Evolutionary conservation across 2,888 invertebrate genomes (phyloP), one percentile per base, ranked within the genome.

Genomic region (Pyrochroa serraticornis): DNA sequence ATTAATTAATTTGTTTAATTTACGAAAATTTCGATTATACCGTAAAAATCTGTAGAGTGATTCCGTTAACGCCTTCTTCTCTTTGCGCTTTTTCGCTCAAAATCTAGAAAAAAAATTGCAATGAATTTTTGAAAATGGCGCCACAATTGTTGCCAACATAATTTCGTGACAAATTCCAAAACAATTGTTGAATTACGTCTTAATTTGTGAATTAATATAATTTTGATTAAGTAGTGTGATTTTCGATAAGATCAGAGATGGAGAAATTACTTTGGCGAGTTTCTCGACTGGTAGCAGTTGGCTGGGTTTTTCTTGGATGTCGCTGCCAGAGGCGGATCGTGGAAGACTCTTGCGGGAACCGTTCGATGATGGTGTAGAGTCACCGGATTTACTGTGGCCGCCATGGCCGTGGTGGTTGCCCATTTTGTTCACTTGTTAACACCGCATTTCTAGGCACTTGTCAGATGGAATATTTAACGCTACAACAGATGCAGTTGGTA

Each of bases 251-350:
- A 22, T 22, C 2, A 22, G 22, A 22, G 5, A 5, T 3, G 22
- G 22, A 22, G 58, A 63, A 65, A 74, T 77, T 77, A 89, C 89
- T 84, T 91, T 90, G 61, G 88, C 86, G 45, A 92, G 81, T 79
- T 88, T 90, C 74, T 91, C 91, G 46, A 91, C 82, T 8, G 92
- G 90, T 65, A 89, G 81, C 75, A 91, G 82, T 50, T 87, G 87
- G 38, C 81, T 82, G 30, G 84, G 82, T 59, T 83, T 84, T 67
- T 87, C 87, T 70, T 84, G 87, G 47, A 87, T 82, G 72, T 89
- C 90, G 10, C 84, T 84, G 7, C 86, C 87, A 22, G 90, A 88
- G 30, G 86, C 84, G 43, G 87, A 86, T 58, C 86, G 81, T 14
- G 86, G 85, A 65, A 85, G 79, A 32, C 83, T 83, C 65, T 83